phyloP scores from a whole-genome alignment of 1,140 invertebrate genomes.

The Temnothorax curvispinosus region DNA sequence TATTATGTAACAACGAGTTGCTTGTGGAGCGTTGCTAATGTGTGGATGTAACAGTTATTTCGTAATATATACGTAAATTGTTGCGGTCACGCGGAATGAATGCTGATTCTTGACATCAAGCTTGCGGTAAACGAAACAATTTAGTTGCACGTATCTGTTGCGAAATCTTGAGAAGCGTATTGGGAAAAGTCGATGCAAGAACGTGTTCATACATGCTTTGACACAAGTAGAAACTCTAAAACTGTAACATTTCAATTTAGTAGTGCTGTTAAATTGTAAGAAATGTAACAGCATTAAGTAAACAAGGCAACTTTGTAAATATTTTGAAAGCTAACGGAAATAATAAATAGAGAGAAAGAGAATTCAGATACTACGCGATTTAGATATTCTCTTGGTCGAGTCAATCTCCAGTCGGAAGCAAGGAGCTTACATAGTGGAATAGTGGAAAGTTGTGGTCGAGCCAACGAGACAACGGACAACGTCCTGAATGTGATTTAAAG shows the following conservation, averaged over 20 bases:
- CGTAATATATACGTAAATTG: background rate
- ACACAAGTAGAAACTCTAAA: background rate
- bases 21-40: background rate
- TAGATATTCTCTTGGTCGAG: background rate
- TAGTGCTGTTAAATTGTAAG: background rate
- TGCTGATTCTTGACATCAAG: background rate
- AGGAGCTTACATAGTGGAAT: background rate
- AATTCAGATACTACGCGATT: background rate
- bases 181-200: background rate
- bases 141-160: background rate
- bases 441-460: background rate
- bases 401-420: background rate
- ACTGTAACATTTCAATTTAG: background rate
- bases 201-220: background rate
- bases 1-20: background rate
- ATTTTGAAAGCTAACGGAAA: background rate
- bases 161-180: background rate
- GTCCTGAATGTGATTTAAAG: background rate
- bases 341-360: background rate
- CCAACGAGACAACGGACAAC: background rate
- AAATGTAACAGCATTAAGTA: background rate
- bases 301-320: background rate
- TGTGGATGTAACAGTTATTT: background rate
- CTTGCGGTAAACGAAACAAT: background rate
- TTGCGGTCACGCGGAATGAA: background rate